Evolutionary conservation across 2,113 vertebrate species (phyloP), one percentile per base, ranked within the genome.

Genomic region (Setophaga petechia): DNA sequence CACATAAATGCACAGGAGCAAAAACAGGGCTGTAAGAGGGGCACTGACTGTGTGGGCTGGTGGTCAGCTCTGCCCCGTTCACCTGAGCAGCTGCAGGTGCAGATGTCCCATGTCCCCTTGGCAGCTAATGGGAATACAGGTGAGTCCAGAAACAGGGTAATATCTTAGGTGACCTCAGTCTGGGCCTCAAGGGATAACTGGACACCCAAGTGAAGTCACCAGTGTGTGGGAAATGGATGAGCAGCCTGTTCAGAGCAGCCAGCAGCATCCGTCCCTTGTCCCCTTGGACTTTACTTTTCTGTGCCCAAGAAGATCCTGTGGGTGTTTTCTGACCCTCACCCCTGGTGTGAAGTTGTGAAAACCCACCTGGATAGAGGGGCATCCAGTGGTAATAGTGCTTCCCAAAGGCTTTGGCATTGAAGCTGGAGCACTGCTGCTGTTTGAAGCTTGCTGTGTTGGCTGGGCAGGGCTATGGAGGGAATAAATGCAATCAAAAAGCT

Each of bases 351-450:
- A 91, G 61, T 30, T 81, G 35, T 90, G 66, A 62, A 82, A 91
- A 93, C 97, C 86, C 94, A 99, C 98, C 98, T 98, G 98, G 98
- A 86, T 99, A 99, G 58, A 99, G 98, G 15, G 99, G 98, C 61
- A 98, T 97, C 99, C 99, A 99, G 88, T 97, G 98, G 87, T 98
- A 98, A 92, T 98, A 98, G 91, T 51, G 97, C 78, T 98, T 98
- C 91, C 98, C 98, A 97, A 99, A 98, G 89, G 98, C 97, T 97
- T 98, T 99, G 71, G 98, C 98, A 84, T 99, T 98, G 95, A 99
- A 99, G 35, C 97, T 98, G 84, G 98, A 98, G 94, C 98, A 98
- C 97, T 99, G 98, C 94, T 99, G 98, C 90, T 99, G 98, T 95
- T 98, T 98, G 96, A 99, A 99, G 96, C 99, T 98, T 54, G 98